phyloP scores from a whole-genome alignment of 2,888 invertebrate genomes.

The Eledona agricola region DNA sequence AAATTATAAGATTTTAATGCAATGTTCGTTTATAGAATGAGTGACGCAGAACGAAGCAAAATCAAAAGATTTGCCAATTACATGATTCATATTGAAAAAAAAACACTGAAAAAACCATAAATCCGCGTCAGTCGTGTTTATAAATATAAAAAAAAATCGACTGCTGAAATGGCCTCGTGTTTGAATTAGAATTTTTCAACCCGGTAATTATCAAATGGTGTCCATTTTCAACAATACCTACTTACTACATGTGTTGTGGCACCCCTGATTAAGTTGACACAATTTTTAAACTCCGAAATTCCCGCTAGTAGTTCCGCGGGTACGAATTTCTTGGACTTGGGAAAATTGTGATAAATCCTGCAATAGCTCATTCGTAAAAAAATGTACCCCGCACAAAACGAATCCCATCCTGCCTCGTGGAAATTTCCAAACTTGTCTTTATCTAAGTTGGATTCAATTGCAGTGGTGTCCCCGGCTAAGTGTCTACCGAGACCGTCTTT shows the following conservation, averaged over 20 bases:
- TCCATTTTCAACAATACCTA: slow-evolving; percentile 32
- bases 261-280: slow-evolving; percentile 70
- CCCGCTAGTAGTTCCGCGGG: slow-evolving; percentile 60
- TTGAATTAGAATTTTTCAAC: no score
- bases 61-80: no score
- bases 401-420: slow-evolving; percentile 88
- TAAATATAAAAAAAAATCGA: no score
- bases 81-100: no score
- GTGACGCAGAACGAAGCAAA: no score
- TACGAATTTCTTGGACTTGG: slow-evolving; percentile 63
- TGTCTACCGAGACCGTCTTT: slow-evolving; percentile 62
- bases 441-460: slow-evolving; percentile 52
- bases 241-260: slow-evolving; percentile 69
- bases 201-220: slow-evolving; percentile 6
- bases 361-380: slow-evolving; percentile 74
- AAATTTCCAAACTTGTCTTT: slow-evolving; percentile 50
- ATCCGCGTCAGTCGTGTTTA: no score
- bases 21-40: no score
- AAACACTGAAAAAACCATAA: no score
- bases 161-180: no score
- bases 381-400: slow-evolving; percentile 78
- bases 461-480: slow-evolving; percentile 59
- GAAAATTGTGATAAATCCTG: slow-evolving; percentile 65
- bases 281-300: slow-evolving; percentile 65
- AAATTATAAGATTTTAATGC: no score